phyloP scores from a whole-genome alignment of 2,113 vertebrate species.

The Nyctereutes procyonoides region DNA sequence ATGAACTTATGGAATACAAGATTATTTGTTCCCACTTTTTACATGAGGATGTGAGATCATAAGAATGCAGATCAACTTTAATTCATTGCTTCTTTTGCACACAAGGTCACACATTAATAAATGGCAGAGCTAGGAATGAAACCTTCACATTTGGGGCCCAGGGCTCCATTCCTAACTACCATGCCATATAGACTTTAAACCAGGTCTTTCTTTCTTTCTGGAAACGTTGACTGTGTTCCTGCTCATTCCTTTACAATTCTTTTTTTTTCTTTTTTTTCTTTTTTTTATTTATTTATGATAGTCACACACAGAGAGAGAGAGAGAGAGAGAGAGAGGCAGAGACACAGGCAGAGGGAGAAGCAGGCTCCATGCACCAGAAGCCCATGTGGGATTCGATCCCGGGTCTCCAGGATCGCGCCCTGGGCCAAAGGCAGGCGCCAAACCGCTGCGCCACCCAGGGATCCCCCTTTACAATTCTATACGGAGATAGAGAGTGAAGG shows the following conservation, averaged over 20 bases:
- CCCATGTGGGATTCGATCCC: too few relatives aligned
- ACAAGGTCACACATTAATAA: background rate
- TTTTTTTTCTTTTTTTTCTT: too few relatives aligned
- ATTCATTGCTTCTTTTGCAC: background rate
- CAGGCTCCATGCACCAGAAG: too few relatives aligned
- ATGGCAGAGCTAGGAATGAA: background rate
- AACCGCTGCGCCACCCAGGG: too few relatives aligned
- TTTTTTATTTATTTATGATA: too few relatives aligned
- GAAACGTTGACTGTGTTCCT: background rate
- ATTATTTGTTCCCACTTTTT: background rate
- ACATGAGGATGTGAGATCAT: background rate
- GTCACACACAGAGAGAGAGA: too few relatives aligned
- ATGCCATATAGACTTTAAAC: background rate
- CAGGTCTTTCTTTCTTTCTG: background rate
- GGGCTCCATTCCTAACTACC: background rate
- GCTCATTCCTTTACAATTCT: background rate
- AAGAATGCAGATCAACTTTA: background rate
- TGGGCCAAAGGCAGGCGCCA: too few relatives aligned
- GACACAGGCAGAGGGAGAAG: too few relatives aligned
- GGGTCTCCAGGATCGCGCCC: too few relatives aligned
- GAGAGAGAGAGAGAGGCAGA: too few relatives aligned
- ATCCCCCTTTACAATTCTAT: background rate
- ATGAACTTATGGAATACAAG: background rate
- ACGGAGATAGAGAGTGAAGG: background rate
- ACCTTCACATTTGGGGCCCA: background rate